Percentiles rank a stretch among this genome's conserved stretches.
phyloP scores from a whole-genome alignment of 1,140 invertebrate genomes.

The Eurosta solidaginis region DNA sequence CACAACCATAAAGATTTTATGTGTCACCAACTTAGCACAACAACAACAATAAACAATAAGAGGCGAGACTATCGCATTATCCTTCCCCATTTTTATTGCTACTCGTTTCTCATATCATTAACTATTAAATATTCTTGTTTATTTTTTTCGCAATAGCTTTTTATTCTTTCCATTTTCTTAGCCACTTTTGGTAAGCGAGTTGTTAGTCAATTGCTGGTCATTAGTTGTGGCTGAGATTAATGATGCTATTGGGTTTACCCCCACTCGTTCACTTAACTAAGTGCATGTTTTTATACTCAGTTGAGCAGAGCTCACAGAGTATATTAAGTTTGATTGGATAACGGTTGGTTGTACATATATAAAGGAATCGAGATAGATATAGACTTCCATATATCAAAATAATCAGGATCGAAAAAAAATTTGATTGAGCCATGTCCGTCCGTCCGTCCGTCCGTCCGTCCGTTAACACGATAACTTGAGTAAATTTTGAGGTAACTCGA shows the following conservation, averaged over 20 bases:
- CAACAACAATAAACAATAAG: background rate
- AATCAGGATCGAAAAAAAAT: too few relatives aligned
- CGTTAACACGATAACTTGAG: too few relatives aligned
- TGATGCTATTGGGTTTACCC: constrained; percentile 17
- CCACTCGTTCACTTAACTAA: background rate
- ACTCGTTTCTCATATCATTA: background rate
- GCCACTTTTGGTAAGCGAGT: background rate
- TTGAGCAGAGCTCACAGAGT: too few relatives aligned
- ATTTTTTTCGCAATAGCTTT: background rate
- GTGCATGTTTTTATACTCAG: too few relatives aligned
- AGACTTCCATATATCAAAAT: too few relatives aligned
- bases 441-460: too few relatives aligned
- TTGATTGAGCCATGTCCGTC: too few relatives aligned
- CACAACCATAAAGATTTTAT: background rate
- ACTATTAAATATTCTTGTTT: background rate
- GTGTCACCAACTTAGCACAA: background rate
- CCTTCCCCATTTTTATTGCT: background rate
- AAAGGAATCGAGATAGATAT: too few relatives aligned
- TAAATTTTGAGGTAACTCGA: too few relatives aligned
- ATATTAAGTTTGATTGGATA: too few relatives aligned
- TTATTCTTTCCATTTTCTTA: background rate
- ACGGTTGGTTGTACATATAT: too few relatives aligned
- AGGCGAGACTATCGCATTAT: background rate
- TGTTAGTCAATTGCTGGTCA: constrained; percentile 10
- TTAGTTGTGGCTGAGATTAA: constrained; percentile 22